Percentiles rank a stretch among this genome's conserved stretches.
Conservation (phyloP, 1,140 invertebrate species). For the Brachionus calyciflorus region DNA sequence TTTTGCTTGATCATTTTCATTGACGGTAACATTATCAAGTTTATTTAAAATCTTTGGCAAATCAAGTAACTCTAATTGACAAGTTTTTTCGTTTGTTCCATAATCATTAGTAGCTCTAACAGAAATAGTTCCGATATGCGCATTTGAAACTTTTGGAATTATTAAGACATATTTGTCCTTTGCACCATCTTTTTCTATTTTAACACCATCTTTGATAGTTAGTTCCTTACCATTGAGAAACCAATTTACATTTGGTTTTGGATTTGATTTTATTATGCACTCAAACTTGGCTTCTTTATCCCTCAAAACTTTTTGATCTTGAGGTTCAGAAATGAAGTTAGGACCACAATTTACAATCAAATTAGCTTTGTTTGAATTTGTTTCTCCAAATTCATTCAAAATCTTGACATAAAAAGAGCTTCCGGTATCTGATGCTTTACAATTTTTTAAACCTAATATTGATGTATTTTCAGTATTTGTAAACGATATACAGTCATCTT, state of each 20-base stretch:
- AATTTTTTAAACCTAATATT: not conserved
- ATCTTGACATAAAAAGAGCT: constrained; percentile 1
- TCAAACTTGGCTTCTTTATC: constrained; percentile 43
- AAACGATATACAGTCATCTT: not conserved
- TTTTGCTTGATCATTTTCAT: not conserved
- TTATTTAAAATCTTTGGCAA: constrained; percentile 47
- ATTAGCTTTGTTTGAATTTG: not conserved
- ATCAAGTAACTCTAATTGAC: not conserved
- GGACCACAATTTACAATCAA: not conserved
- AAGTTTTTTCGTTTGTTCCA: constrained; percentile 18
- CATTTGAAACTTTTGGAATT: not conserved
- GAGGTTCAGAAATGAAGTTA: not conserved
- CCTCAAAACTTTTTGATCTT: constrained; percentile 3
- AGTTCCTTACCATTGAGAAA: constrained; percentile 56
- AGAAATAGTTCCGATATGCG: not conserved
- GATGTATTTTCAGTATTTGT: not conserved
- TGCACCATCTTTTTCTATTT: constrained; percentile 18
- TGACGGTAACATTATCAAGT: constrained; percentile 44
- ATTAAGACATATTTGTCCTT: constrained; percentile 3
- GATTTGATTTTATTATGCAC: constrained; percentile 62
- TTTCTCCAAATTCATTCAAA: constrained; percentile 1
- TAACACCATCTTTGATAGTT: constrained; percentile 27
- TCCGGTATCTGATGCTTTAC: not conserved
- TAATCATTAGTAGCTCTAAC: constrained; percentile 11
- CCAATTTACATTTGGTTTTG: constrained; percentile 79